phyloP scores from a whole-genome alignment of 2,113 vertebrate species.

The Genyomyrus donnyi region DNA sequence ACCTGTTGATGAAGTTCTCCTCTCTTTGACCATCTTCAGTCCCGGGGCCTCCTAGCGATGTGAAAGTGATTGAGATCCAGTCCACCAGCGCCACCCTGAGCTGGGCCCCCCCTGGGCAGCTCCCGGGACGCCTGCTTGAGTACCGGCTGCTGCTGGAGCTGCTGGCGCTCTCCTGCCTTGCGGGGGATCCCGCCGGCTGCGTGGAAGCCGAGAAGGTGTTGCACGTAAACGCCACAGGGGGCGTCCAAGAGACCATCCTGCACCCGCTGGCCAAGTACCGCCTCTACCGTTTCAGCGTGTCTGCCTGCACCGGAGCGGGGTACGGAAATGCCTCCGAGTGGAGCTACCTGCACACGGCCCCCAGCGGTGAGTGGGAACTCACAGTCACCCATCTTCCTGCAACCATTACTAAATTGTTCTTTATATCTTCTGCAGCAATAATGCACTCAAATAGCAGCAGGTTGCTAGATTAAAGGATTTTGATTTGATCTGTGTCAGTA shows the following conservation, averaged over 20 bases:
- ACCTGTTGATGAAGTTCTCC: background rate
- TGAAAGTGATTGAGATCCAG: constrained; percentile 65
- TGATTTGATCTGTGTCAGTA: background rate
- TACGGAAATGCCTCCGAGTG: constrained; percentile 72
- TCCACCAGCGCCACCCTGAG: constrained; percentile 73
- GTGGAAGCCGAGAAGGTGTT: constrained; percentile 58
- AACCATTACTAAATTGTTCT: background rate
- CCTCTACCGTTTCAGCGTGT: constrained; percentile 78
- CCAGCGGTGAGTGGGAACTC: constrained; percentile 73
- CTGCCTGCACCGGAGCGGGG: constrained; percentile 79
- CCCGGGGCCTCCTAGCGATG: constrained; percentile 71
- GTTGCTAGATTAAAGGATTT: background rate
- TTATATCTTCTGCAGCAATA: background rate
- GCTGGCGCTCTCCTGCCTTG: constrained; percentile 58
- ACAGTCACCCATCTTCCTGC: background rate
- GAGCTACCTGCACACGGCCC: constrained; percentile 70
- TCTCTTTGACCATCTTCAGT: constrained; percentile 47
- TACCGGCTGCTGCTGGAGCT: constrained; percentile 75
- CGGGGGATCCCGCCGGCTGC: constrained; percentile 62
- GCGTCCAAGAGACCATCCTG: constrained; percentile 58
- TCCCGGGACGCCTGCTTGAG: constrained; percentile 76
- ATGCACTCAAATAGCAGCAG: background rate
- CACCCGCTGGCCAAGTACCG: constrained; percentile 76
- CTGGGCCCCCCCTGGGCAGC: constrained; percentile 68
- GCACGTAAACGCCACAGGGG: constrained; percentile 54